Percentiles rank a stretch among this genome's conserved stretches.
These are phyloP conservation scores for Andricus quercusramuli DNA, from an alignment of 2,888 invertebrate species.

Conservation along the genomic window DNA sequence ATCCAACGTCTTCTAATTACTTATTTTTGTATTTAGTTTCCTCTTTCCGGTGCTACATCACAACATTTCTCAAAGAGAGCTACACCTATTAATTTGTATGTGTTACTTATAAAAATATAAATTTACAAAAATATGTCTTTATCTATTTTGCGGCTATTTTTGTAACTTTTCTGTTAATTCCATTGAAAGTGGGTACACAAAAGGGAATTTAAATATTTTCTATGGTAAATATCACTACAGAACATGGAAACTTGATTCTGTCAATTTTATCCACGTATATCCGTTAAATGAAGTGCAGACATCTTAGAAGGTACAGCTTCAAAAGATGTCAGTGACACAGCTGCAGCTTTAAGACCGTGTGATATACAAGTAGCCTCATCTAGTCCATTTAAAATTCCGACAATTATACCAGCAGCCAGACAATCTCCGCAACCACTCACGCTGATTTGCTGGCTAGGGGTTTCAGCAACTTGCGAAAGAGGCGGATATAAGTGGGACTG, in stretches of 20 bases:
- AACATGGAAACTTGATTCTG: background rate
- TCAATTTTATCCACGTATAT: background rate
- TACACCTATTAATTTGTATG: background rate
- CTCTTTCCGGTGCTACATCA: no score
- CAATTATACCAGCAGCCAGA: slow-evolving; percentile 73
- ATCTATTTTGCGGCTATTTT: no score
- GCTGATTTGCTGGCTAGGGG: slow-evolving; percentile 56
- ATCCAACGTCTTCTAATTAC: no score
- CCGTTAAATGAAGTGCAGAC: slow-evolving; percentile 1
- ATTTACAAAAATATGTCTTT: background rate
- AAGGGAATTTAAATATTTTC: background rate
- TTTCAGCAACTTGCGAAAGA: slow-evolving; percentile 43
- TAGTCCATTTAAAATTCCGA: slow-evolving; percentile 68
- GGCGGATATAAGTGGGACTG: slow-evolving; percentile 69
- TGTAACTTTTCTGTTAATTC: background rate
- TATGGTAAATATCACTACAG: background rate
- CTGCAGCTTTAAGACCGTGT: slow-evolving; percentile 70
- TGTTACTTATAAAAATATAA: background rate
- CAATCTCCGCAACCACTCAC: slow-evolving; percentile 77
- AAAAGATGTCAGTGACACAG: slow-evolving; percentile 68
- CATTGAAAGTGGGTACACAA: background rate
- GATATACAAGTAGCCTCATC: slow-evolving; percentile 66
- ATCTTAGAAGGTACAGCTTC: slow-evolving; percentile 68
- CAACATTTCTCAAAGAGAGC: no score
- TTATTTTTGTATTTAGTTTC: no score